phyloP scores from a whole-genome alignment of 2,797 vertebrate genomes.

The Phoebastria nigripes region DNA sequence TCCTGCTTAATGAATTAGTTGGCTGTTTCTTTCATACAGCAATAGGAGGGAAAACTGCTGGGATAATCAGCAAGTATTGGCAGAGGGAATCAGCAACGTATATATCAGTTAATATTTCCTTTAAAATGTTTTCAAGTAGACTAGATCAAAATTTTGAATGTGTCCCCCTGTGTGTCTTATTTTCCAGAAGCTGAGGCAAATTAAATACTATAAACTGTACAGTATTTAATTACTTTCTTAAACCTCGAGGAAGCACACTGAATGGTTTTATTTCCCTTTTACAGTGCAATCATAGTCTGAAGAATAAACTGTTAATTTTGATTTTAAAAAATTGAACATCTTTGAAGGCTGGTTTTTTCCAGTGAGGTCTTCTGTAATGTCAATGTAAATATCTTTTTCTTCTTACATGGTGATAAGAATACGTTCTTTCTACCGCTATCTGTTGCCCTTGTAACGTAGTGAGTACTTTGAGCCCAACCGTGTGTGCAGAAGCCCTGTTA shows the following conservation, averaged over 20 bases:
- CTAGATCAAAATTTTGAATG: background rate
- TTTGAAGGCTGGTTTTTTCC: background rate
- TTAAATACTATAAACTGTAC: background rate
- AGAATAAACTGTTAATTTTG: background rate
- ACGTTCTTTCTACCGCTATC: background rate
- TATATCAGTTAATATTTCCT: constrained; percentile 15
- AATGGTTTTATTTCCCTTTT: background rate
- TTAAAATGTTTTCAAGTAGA: background rate
- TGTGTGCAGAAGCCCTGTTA: background rate
- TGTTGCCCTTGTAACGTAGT: background rate
- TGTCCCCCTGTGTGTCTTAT: background rate
- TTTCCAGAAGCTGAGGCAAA: constrained; percentile 2
- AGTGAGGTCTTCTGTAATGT: background rate
- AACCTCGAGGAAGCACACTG: background rate
- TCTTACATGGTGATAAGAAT: background rate
- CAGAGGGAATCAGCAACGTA: constrained; percentile 1
- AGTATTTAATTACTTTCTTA: background rate
- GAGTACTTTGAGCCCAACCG: background rate
- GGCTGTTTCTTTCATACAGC: constrained; percentile 44
- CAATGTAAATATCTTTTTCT: background rate
- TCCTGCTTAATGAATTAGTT: constrained; percentile 62
- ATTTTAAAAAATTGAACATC: background rate
- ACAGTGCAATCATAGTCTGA: background rate
- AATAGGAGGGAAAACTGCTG: constrained; percentile 32
- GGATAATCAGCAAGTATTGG: constrained; percentile 57